These are phyloP conservation scores for Drosophila gunungcola DNA, from an alignment of 1,140 invertebrate genomes.

Conservation along the genomic window DNA sequence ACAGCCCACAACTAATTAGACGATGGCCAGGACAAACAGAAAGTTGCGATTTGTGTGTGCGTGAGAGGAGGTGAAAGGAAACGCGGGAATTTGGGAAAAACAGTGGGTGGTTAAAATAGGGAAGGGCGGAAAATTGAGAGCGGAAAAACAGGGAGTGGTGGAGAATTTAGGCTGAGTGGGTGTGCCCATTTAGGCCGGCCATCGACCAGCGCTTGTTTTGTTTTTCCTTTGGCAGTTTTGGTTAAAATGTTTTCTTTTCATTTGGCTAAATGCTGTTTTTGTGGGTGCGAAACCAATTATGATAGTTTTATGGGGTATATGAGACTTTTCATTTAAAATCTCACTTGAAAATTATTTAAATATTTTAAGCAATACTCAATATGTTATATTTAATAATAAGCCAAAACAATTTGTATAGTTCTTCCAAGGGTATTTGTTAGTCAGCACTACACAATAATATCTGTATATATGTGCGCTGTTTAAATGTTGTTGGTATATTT, in stretches of 20 bases:
- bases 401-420: not conserved
- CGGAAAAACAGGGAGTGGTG: slow-evolving; percentile 1
- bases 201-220: slow-evolving; percentile 47
- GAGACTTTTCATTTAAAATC: not conserved
- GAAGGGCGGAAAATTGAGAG: not conserved
- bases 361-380: not conserved
- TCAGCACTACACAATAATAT: not conserved
- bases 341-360: not conserved
- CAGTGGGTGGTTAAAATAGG: not conserved
- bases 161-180: slow-evolving; percentile 14
- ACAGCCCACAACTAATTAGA: slow-evolving; percentile 52
- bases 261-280: slow-evolving; percentile 35
- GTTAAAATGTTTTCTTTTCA: slow-evolving; percentile 34
- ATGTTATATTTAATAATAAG: not conserved
- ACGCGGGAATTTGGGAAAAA: not conserved
- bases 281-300: not conserved
- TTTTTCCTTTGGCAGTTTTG: slow-evolving; percentile 38
- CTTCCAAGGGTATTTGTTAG: slow-evolving; percentile 16
- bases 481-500: slow-evolving; percentile 47
- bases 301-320: not conserved
- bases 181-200: slow-evolving; percentile 29
- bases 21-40: slow-evolving; percentile 29
- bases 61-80: slow-evolving; percentile 8
- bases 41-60: slow-evolving; percentile 51
- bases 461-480: slow-evolving; percentile 13